Base-by-base conservation (phyloP, 2,888 invertebrate genomes). In the Noctua janthe region DNA sequence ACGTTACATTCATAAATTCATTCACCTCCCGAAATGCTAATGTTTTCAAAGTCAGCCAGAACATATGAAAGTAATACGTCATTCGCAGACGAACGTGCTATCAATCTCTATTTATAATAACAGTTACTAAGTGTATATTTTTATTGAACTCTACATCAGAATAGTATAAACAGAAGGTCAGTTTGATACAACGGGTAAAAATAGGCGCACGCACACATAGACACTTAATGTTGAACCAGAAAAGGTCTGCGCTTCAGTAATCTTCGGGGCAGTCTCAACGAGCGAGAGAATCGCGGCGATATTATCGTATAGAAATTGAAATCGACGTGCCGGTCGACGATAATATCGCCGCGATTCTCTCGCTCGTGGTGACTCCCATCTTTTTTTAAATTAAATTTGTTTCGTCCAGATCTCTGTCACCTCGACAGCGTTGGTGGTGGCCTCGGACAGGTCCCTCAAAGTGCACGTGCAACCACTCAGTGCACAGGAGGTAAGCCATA, bases 21-120 rank as follows among this genome's bases (percentile, higher is more conserved):
- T 54, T 72, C 39, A 29, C 10, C 11, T n/a, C 17, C 2, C 5
- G 11, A 39, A 39, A 76, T 15, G 49, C 20, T 20, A 35, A 29
- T 10, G 35, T 29, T 20, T 35, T 47, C 43, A 23, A 76, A 76
- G 43, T 74, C 43, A 76, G 43, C 20, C 43, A 17, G 20, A 6
- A 59, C 43, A 29, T 29, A 23, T 39, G 20, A 13, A 15, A 67
- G n/a, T 2, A n/a, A 69, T 78, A 49, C 78, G 78, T 78, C 69
- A 78, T 59, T 3, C 29, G 2, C 62, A 71, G 17, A 35, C 15
- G 47, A 71, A 62, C 54, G 11, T 6, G 35, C 35, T 35, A 3
- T 47, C 71, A 11, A 59, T 54, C 0, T 67, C 67, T 81, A 72
- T 49, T 70, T 64, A 76, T 79, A 78, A n/a, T n/a, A 67, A 10